phyloP scores from a whole-genome alignment of 2,797 vertebrate species.

The Danio jaintianensis region DNA sequence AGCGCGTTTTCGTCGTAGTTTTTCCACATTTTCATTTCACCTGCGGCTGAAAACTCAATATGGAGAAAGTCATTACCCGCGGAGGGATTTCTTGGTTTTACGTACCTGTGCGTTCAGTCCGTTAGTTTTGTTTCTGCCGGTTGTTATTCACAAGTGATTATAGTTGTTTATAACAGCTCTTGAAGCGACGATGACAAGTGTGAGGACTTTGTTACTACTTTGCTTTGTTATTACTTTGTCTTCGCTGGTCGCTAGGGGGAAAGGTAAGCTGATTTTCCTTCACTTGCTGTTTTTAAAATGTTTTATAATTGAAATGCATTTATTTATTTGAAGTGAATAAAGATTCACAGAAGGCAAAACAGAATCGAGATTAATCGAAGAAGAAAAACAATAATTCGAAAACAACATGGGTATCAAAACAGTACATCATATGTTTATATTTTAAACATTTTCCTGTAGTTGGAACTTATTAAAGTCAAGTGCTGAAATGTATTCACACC shows the following conservation, averaged over 20 bases:
- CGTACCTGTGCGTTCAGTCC: background rate
- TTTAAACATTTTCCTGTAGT: too few relatives aligned
- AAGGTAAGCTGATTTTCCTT: slow-evolving; percentile 34
- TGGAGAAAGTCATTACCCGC: background rate
- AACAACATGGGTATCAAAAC: too few relatives aligned
- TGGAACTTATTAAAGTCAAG: too few relatives aligned
- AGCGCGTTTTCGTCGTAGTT: background rate
- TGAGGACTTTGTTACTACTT: background rate
- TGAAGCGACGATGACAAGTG: background rate
- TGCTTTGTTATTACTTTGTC: slow-evolving; percentile 2
- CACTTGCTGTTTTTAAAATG: too few relatives aligned
- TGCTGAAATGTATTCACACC: too few relatives aligned
- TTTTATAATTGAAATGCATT: too few relatives aligned
- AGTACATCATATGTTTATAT: too few relatives aligned
- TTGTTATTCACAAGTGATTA: slow-evolving; percentile 3
- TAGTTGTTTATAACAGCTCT: background rate
- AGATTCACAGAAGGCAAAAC: too few relatives aligned
- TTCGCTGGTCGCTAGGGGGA: background rate
- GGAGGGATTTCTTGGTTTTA: background rate
- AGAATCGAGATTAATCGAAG: too few relatives aligned
- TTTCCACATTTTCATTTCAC: background rate
- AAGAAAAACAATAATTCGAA: too few relatives aligned
- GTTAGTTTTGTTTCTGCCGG: background rate
- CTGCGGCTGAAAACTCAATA: background rate
- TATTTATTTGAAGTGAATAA: too few relatives aligned